A percentile compares a stretch with the other conserved stretches of the same genome.
Conservation (phyloP, 1,140 invertebrate genomes). For the Neotoxoptera formosana region DNA sequence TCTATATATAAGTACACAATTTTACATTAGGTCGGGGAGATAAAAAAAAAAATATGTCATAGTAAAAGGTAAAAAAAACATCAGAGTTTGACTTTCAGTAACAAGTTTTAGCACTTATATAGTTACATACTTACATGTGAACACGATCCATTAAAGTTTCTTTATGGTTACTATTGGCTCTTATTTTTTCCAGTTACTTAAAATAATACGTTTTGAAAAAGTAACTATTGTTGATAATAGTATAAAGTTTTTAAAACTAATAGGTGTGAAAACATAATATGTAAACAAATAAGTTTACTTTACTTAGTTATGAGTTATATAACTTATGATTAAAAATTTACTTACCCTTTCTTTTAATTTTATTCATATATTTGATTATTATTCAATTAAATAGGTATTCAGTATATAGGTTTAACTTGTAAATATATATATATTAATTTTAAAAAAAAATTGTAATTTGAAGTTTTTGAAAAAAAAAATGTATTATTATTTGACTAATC, state of each 20-base stretch:
- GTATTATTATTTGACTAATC: too few relatives aligned
- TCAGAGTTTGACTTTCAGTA: neutral
- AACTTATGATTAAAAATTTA: neutral
- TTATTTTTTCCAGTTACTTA: conserved; percentile 13
- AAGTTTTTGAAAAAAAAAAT: too few relatives aligned
- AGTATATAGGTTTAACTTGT: too few relatives aligned
- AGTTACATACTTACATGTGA: neutral
- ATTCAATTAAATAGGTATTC: neutral
- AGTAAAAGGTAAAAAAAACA: conserved; percentile 14
- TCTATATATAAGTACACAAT: neutral
- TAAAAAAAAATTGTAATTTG: too few relatives aligned
- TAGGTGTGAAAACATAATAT: neutral
- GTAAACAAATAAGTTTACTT: neutral
- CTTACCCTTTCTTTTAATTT: neutral
- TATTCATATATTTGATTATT: neutral
- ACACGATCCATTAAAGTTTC: conserved; percentile 29
- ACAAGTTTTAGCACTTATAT: conserved; percentile 46
- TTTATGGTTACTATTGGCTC: neutral
- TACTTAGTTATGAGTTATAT: neutral
- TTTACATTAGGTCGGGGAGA: neutral
- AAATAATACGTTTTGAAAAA: neutral
- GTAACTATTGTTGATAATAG: conserved; percentile 4
- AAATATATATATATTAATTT: neutral
- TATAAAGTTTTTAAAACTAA: neutral
- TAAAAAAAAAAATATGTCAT: conserved; percentile 11